Evolutionary conservation across 2,113 vertebrate genomes (phyloP), one percentile per base, ranked within the genome.

Genomic region (Ptychochromis oligacanthus): DNA sequence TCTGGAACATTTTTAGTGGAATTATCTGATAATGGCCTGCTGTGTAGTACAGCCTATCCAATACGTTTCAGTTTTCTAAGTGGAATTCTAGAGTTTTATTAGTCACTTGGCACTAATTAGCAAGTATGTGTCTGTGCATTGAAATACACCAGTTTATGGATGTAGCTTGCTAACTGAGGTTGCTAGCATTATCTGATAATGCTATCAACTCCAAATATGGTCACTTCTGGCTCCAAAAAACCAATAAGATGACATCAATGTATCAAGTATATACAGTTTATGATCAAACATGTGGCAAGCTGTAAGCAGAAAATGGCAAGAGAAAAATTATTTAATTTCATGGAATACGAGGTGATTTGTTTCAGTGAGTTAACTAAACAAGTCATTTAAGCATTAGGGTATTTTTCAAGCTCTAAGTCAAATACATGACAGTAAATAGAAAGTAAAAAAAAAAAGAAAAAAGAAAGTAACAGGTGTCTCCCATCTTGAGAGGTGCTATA

Each of bases 401-500:
- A 1, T 1, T 65, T 74, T 40, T 26, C 0, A 38, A 40, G 70
- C 38, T 36, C 6, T 64, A 34, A n/a, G 15, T 58, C 36, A 67
- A 40, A 59, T 7, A 22, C 40, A 8, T 10, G 2, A 70, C 2
- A 22, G 14, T 31, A 46, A n/a, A n/a, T n/a, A n/a, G n/a, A n/a
- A n/a, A n/a, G n/a, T n/a, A n/a, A n/a, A n/a, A n/a, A n/a, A n/a
- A n/a, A n/a, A n/a, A n/a, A n/a, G n/a, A n/a, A 43, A 65, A 14
- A 46, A 54, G 72, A 62, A 60, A 36, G 26, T 24, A 79, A 89
- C 86, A 80, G 84, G 79, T 86, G 88, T 64, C 65, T 57, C 20
- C 79, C 75, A 70, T 80, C 82, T 56, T 57, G 17, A 46, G 72
- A 82, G 77, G 46, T 75, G 85, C 56, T 43, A 70, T 85, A 56